These are phyloP conservation scores for Cygnus atratus DNA, from an alignment of 2,113 vertebrate species.

Conservation along the genomic window DNA sequence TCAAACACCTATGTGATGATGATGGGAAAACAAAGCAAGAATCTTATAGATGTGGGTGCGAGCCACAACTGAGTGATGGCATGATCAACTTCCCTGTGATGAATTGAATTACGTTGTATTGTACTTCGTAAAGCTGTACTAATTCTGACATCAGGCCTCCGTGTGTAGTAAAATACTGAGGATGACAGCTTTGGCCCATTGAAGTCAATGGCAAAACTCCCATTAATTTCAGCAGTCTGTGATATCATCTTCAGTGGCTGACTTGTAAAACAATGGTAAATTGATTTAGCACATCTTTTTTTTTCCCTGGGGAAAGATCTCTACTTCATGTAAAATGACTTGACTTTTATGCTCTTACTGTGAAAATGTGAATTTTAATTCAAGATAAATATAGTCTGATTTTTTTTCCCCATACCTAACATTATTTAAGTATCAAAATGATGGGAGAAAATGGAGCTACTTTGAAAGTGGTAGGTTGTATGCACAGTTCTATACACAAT, in stretches of 20 bases:
- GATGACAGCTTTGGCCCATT: not conserved
- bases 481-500: not conserved
- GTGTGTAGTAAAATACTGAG: not conserved
- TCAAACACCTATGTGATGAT: accelerated
- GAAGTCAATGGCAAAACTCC: conserved; percentile 47
- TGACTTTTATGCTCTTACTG: not conserved
- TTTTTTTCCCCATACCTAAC: not conserved
- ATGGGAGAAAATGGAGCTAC: not conserved
- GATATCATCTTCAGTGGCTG: conserved; percentile 36
- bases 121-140: not conserved
- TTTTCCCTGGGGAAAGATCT: not conserved
- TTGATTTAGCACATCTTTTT: not conserved
- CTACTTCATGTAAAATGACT: not conserved
- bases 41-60: not conserved
- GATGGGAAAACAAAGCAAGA: not conserved
- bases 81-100: not conserved
- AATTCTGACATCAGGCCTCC: conserved; percentile 13
- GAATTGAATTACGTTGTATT: not conserved
- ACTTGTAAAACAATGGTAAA: conserved; percentile 49
- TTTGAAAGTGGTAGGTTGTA: not conserved
- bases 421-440: not conserved
- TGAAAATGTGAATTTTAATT: conserved; percentile 10
- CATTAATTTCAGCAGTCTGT: not conserved
- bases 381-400: not conserved
- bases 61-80: not conserved